phyloP scores from a whole-genome alignment of 2,113 vertebrate genomes.

The Phylloscopus trochiloides region DNA sequence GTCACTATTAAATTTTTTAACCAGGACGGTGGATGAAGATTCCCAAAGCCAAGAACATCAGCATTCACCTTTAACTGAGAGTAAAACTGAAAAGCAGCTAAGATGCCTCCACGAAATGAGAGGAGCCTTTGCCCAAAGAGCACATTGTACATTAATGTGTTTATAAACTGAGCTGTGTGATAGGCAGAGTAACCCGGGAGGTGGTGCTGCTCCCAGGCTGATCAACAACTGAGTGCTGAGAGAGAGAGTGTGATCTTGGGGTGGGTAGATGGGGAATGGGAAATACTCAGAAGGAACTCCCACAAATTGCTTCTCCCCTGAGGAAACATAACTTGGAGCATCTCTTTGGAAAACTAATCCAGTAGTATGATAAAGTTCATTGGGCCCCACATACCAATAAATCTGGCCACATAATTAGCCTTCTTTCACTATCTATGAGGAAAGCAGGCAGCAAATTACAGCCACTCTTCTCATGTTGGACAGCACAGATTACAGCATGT shows the following conservation, averaged over 20 bases:
- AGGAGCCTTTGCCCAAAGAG: background rate
- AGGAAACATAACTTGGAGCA: background rate
- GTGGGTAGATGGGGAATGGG: background rate
- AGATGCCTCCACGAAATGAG: background rate
- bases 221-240: accelerated
- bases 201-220: too few species aligned
- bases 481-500: background rate
- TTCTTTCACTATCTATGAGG: background rate
- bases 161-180: background rate
- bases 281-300: background rate
- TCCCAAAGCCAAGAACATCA: background rate
- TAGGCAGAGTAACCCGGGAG: background rate
- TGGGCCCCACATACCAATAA: background rate
- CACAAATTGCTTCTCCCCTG: background rate
- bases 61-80: background rate
- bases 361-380: background rate
- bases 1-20: background rate
- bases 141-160: background rate
- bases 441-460: background rate
- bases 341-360: background rate
- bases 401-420: background rate
- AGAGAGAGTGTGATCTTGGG: background rate
- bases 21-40: background rate
- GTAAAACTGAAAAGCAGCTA: background rate
- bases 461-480: background rate